These are phyloP conservation scores for Lithobates sylvaticus DNA, from an alignment of 2,797 vertebrate genomes.

Conservation along the genomic window DNA sequence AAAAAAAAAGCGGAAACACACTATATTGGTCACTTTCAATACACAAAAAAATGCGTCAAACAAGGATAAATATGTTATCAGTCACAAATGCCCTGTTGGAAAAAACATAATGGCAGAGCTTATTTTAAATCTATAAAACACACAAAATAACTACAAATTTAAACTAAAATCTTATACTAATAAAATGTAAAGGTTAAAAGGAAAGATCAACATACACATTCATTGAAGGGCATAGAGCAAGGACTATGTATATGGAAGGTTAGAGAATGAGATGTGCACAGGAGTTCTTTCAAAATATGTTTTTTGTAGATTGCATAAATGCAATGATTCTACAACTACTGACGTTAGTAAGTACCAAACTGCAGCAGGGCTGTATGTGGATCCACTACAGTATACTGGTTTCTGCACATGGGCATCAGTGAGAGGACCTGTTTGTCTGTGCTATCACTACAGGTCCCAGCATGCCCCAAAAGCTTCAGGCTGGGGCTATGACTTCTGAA, in stretches of 20 bases:
- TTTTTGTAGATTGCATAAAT: not conserved
- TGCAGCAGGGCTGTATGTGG: no score
- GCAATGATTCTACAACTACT: no score
- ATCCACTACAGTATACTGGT: not conserved
- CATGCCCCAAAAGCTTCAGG: not conserved
- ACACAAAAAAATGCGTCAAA: conserved; percentile 15
- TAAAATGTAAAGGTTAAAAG: not conserved
- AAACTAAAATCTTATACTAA: not conserved
- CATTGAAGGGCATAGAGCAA: not conserved
- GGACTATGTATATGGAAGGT: not conserved
- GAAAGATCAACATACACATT: not conserved
- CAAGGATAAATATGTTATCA: not conserved
- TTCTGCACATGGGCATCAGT: not conserved
- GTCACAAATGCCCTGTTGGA: not conserved
- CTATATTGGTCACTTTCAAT: conserved; percentile 46
- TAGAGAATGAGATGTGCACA: not conserved
- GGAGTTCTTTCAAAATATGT: not conserved
- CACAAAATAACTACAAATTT: not conserved
- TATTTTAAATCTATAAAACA: not conserved
- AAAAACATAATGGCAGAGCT: not conserved
- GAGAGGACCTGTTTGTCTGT: not conserved
- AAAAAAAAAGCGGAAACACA: conserved; percentile 6
- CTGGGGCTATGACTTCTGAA: no score
- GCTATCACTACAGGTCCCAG: not conserved
- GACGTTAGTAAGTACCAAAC: not conserved